Conservation (phyloP, 2,888 invertebrate species). For the Malthinus flaveolus region DNA sequence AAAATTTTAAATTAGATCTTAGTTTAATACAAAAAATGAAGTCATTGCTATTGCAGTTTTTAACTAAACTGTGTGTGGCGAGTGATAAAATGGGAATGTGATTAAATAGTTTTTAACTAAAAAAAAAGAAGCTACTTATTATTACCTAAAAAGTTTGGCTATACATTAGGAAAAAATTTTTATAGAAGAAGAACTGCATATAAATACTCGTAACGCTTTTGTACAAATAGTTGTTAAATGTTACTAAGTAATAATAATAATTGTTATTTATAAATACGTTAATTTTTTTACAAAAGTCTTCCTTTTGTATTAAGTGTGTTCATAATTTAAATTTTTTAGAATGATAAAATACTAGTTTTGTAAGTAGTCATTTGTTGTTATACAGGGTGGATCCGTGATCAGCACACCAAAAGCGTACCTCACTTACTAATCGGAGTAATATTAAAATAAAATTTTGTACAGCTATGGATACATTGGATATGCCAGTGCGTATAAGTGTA, state of each 20-base stretch:
- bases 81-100: constrained; percentile 27
- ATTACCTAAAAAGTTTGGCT: constrained; percentile 1
- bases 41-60: constrained; percentile 22
- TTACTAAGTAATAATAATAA: constrained; percentile 10
- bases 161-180: constrained; percentile 13
- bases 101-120: constrained; percentile 21
- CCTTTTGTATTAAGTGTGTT: constrained; percentile 22
- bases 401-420: too few relatives aligned
- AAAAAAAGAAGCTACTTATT: constrained; percentile 7
- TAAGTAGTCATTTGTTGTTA: background rate
- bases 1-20: constrained; percentile 15
- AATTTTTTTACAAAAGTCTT: constrained; percentile 20
- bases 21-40: constrained; percentile 8
- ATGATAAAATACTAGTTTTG: background rate
- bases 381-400: background rate
- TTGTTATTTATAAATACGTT: constrained; percentile 6
- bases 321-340: constrained; percentile 6
- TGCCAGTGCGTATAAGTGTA: too few relatives aligned
- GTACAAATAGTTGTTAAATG: constrained; percentile 26
- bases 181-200: constrained; percentile 11
- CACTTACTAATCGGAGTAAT: too few relatives aligned
- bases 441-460: too few relatives aligned
- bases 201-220: constrained; percentile 12
- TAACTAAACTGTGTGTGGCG: constrained; percentile 16
- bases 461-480: too few relatives aligned